Conservation (phyloP, 2,797 vertebrate species). For the Balearica regulorum region DNA sequence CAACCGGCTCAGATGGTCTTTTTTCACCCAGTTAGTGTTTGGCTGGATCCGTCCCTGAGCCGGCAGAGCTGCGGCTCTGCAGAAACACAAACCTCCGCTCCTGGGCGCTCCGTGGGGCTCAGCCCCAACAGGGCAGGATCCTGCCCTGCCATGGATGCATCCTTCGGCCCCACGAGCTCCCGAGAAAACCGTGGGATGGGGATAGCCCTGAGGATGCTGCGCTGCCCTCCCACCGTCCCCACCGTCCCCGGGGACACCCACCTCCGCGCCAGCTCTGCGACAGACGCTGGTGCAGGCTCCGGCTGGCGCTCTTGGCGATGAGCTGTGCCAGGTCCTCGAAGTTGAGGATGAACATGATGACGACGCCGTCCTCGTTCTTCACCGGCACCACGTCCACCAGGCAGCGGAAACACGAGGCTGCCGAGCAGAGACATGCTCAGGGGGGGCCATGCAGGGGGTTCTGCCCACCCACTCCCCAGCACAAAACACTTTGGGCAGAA, state of each 20-base stretch:
- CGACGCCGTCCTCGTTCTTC: constrained; percentile 89
- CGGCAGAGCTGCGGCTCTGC: background rate
- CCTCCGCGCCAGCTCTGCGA: constrained; percentile 80
- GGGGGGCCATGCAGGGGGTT: background rate
- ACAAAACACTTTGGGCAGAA: background rate
- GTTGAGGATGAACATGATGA: constrained; percentile 99
- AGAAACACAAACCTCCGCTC: background rate
- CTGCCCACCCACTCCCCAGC: background rate
- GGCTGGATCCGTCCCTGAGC: fast-evolving
- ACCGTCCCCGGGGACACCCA: background rate
- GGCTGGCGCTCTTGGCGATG: constrained; percentile 75
- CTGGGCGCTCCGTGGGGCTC: background rate
- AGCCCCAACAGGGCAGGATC: background rate
- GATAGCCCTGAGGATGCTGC: background rate
- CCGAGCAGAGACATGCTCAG: background rate
- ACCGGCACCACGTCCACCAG: constrained; percentile 92
- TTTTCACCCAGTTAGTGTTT: background rate
- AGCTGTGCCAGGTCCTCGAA: constrained; percentile 90
- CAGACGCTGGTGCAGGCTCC: constrained; percentile 83
- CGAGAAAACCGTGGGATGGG: background rate
- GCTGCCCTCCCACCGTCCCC: background rate
- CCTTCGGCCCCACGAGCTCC: background rate
- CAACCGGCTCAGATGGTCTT: background rate
- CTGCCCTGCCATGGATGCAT: background rate
- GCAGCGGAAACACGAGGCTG: constrained; percentile 91